A percentile compares a stretch with the other conserved stretches of the same genome.
These are phyloP conservation scores for Drosophila seclusa DNA, from an alignment of 2,888 invertebrate genomes.

Conservation along the genomic window DNA sequence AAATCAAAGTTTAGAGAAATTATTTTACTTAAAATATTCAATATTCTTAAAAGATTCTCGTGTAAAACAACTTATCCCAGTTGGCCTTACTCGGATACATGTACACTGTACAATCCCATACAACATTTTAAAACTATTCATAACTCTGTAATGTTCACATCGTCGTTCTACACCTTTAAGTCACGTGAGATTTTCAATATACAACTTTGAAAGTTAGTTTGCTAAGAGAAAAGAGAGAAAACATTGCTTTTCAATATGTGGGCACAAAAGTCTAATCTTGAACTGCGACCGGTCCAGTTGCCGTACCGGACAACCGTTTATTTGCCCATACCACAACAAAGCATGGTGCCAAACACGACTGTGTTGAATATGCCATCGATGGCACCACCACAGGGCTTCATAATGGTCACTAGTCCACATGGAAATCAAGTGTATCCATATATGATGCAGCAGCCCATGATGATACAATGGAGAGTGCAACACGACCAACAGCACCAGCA, in stretches of 20 bases:
- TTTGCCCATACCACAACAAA: constrained; percentile 17
- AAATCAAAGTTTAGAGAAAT: neutral
- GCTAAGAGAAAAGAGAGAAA: neutral
- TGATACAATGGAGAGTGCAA: neutral
- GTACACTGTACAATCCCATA: neutral
- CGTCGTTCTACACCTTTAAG: constrained; percentile 12
- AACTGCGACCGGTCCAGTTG: constrained; percentile 5
- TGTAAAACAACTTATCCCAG: neutral
- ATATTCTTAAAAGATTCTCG: neutral
- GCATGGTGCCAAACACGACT: constrained; percentile 13
- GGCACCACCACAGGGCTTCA: constrained; percentile 17
- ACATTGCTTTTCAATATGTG: constrained; percentile 9
- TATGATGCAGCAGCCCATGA: constrained; percentile 9
- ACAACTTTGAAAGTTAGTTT: neutral
- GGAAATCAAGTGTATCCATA: constrained; percentile 31
- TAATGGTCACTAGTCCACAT: constrained; percentile 30
- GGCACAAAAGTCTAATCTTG: constrained; percentile 1
- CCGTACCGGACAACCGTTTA: constrained; percentile 29
- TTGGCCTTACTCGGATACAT: constrained; percentile 3
- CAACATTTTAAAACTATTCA: constrained; percentile 9
- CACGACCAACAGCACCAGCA: neutral
- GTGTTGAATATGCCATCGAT: constrained; percentile 17
- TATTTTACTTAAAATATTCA: neutral
- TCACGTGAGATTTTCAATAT: neutral
- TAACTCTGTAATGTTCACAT: constrained; percentile 19